phyloP scores from a whole-genome alignment of 53 echinoderm and acorn worm species.

The Holothuria leucospilota region DNA sequence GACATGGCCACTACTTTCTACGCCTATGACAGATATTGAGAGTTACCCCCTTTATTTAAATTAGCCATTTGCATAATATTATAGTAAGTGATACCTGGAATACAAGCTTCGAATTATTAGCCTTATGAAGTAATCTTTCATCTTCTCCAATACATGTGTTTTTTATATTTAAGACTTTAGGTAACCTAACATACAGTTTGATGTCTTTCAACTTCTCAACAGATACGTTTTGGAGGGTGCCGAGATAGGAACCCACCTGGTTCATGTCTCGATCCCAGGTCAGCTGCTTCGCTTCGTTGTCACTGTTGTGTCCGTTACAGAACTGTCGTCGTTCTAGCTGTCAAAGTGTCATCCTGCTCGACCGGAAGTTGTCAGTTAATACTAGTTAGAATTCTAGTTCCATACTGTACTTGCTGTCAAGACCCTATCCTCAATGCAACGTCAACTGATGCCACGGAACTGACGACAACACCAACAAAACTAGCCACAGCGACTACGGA shows the following conservation, averaged over 20 bases:
- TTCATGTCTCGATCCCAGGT: background rate
- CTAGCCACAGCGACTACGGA: background rate
- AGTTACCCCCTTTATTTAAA: too few relatives aligned
- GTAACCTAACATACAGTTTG: background rate
- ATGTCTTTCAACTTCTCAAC: too few relatives aligned
- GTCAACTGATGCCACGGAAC: background rate
- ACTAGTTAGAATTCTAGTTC: background rate
- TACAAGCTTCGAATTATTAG: too few relatives aligned
- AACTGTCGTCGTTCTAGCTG: background rate
- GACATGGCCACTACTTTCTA: too few relatives aligned
- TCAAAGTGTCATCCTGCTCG: background rate
- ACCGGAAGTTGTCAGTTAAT: constrained; percentile 17
- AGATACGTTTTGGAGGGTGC: background rate
- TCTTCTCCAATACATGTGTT: too few relatives aligned
- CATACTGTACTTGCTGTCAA: constrained; percentile 21
- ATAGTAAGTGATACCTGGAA: too few relatives aligned
- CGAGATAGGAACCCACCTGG: background rate
- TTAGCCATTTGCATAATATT: too few relatives aligned
- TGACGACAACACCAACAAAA: background rate
- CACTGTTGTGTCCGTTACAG: constrained; percentile 24
- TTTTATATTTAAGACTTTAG: background rate
- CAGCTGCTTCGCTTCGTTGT: background rate
- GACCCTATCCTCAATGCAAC: too few relatives aligned
- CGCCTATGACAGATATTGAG: too few relatives aligned
- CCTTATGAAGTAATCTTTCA: too few relatives aligned